Conservation (phyloP, 2,797 vertebrate species). For the Bradypodion pumilum region DNA sequence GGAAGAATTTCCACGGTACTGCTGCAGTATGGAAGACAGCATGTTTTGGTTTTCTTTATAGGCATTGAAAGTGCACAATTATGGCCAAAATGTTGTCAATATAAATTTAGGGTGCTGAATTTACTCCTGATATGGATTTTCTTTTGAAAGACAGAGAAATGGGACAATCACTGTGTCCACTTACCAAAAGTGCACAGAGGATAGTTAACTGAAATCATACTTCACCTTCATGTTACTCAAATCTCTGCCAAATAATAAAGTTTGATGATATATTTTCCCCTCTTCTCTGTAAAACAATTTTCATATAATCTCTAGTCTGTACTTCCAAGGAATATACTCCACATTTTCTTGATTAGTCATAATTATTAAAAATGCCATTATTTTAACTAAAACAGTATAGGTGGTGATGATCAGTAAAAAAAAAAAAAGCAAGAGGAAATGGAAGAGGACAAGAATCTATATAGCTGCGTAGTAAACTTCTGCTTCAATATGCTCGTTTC, state of each 20-base stretch:
- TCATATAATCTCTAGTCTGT: neutral
- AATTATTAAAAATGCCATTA: neutral
- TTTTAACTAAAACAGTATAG: neutral
- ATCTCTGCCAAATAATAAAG: neutral
- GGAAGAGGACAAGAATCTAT: slow-evolving; percentile 17
- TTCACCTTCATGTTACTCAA: neutral
- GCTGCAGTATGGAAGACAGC: no score
- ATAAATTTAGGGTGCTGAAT: no score
- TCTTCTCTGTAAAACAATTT: neutral
- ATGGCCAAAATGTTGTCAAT: no score
- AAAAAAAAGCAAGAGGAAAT: slow-evolving; percentile 31
- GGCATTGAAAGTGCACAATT: no score
- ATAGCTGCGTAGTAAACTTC: neutral
- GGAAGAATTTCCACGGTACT: no score
- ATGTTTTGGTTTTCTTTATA: no score
- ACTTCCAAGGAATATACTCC: neutral
- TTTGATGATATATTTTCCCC: neutral
- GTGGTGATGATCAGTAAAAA: slow-evolving; percentile 10
- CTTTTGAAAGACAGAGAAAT: no score
- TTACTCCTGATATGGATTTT: no score
- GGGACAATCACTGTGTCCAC: no score
- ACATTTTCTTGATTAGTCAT: neutral
- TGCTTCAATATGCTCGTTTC: slow-evolving; percentile 36
- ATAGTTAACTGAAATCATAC: neutral
- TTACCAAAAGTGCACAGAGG: neutral